Conservation (phyloP, 2,113 vertebrate genomes). For the Cranoglanis bouderius region DNA sequence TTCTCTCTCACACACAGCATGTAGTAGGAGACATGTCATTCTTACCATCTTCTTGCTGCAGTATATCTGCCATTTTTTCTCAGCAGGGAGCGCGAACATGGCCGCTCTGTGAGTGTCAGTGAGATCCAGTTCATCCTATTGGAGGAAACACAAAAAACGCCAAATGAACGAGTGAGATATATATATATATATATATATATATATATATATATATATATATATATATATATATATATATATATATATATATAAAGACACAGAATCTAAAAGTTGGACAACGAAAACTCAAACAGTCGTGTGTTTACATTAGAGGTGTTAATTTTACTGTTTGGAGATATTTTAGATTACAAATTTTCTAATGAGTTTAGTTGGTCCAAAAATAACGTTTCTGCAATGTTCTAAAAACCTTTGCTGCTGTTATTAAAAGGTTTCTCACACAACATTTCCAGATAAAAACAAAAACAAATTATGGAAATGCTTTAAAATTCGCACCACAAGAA, state of each 20-base stretch:
- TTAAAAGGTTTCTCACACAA: no score
- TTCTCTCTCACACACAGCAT: background rate
- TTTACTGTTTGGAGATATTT: background rate
- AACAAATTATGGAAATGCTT: background rate
- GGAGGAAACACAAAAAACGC: background rate
- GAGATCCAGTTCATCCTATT: constrained; percentile 93
- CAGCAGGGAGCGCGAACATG: constrained; percentile 90
- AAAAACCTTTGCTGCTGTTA: background rate
- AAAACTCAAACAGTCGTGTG: background rate
- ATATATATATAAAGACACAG: background rate
- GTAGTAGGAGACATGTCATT: background rate
- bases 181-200: no score
- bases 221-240: background rate
- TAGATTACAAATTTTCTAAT: background rate
- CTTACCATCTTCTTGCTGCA: constrained; percentile 93
- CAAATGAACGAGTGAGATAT: background rate
- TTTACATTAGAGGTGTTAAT: background rate
- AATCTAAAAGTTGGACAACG: background rate
- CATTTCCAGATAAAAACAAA: no score
- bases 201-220: no score
- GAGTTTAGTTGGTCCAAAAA: background rate
- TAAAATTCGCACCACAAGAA: background rate
- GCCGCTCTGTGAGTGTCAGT: constrained; percentile 87
- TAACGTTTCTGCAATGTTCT: background rate
- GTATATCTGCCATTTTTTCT: constrained; percentile 97